Evolutionary conservation across 2,113 vertebrate genomes (phyloP), one percentile per base, ranked within the genome.

Genomic region (Mesembrinibis cayennensis): DNA sequence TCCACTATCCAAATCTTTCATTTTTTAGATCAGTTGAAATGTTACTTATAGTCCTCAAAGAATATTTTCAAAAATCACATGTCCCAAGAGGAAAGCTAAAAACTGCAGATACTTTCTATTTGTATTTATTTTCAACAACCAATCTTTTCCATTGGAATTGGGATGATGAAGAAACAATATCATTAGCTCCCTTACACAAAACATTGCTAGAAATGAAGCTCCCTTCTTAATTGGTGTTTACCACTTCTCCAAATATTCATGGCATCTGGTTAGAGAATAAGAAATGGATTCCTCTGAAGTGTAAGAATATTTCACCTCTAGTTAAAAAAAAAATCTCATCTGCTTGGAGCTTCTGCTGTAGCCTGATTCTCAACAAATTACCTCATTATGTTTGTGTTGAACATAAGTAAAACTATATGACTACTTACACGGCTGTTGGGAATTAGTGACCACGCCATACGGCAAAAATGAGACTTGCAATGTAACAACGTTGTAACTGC

Each of bases 381-480:
- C 52, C 73, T 91, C 76, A 79, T 92, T 87, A 86, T 65, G 56
- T 74, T 93, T 95, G 72, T 89, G 63, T 38, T 69, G 67, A 87
- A 67, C 82, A 55, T 50, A 40, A 63, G 44, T 67, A 87, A 89
- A 90, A 56, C 61, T 93, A 2, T 45, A 16, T 27, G 63, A 63
- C 26, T 78, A 63, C 76, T 87, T 72, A 36, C 23, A 59, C 76
- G 93, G 67, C 80, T 95, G 82, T 53, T 87, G 82, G 71, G 59
- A 94, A 59, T 59, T 87, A 81, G 0, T 66, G 71, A 40, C 61
- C 89, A 63, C 0, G 0, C 50, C 47, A 10, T 22, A 71, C 0
- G 8, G 66, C 36, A 84, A 69, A 82, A 87, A 92, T 17, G 32
- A 83, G 38, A 74, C 50, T 86, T 49, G 11, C 29, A 81, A 6